phyloP scores from a whole-genome alignment of 2,888 invertebrate genomes.

The Papilio elwesi region DNA sequence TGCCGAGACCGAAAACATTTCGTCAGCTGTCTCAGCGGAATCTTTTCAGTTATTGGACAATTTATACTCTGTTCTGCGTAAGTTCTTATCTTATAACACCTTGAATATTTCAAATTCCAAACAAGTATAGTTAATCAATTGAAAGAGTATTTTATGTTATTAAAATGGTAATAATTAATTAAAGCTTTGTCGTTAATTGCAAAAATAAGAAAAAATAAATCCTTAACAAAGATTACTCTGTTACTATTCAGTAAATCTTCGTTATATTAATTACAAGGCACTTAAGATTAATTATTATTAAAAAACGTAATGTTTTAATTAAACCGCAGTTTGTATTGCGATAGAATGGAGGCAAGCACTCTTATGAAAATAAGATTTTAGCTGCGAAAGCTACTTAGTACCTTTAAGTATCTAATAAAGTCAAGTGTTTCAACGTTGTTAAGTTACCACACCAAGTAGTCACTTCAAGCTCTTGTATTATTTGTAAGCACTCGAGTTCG shows the following conservation, averaged over 20 bases:
- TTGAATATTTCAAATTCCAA: not conserved
- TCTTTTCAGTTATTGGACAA: constrained; percentile 46
- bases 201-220: too few species aligned
- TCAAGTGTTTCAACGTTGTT: constrained; percentile 22
- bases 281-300: not conserved
- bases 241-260: too few species aligned
- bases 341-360: not conserved
- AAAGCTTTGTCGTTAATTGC: too few species aligned
- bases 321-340: not conserved
- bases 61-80: constrained; percentile 35
- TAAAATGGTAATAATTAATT: too few species aligned
- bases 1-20: constrained; percentile 56
- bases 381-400: constrained; percentile 9
- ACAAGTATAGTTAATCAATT: not conserved
- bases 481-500: constrained; percentile 16
- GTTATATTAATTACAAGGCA: too few species aligned
- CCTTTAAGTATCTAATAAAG: constrained; percentile 21
- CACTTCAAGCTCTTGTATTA: constrained; percentile 20
- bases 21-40: constrained; percentile 56
- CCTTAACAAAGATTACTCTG: too few species aligned
- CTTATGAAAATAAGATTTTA: constrained; percentile 11
- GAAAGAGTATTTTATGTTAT: not conserved
- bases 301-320: constrained; percentile 3
- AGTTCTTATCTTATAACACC: not conserved
- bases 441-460: constrained; percentile 17